Evolutionary conservation across 2,888 invertebrate genomes (phyloP).

Genomic region (Erebia epiphron): DNA sequence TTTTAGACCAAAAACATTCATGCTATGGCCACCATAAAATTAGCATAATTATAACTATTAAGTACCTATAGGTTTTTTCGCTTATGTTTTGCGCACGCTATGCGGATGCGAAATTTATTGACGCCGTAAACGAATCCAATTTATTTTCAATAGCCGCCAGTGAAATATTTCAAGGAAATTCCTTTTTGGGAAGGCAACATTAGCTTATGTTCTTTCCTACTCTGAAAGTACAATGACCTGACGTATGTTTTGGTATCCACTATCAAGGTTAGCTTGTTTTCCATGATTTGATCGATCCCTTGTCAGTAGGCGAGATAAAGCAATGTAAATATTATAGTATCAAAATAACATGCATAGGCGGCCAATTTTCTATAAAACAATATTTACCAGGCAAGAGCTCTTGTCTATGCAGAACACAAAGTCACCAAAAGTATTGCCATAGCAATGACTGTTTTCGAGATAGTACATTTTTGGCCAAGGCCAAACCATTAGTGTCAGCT

Average conservation of each 20-base stretch:
- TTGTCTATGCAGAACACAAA: too few relatives aligned
- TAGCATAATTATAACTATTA: not conserved
- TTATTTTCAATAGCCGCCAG: not conserved
- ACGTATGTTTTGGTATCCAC: not conserved
- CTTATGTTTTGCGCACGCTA: conserved; percentile 9
- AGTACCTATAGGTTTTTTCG: not conserved
- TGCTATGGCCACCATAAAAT: conserved; percentile 12
- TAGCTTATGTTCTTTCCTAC: not conserved
- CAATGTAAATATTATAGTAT: not conserved
- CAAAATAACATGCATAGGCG: too few relatives aligned
- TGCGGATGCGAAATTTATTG: not conserved
- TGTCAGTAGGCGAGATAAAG: not conserved
- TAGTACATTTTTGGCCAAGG: too few relatives aligned
- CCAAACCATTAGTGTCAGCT: too few relatives aligned
- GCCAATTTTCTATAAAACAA: too few relatives aligned
- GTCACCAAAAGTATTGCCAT: too few relatives aligned
- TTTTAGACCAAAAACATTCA: not conserved
- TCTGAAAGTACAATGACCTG: not conserved
- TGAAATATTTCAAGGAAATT: conserved; percentile 4
- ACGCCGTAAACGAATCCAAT: not conserved
- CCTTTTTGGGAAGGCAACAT: conserved; percentile 1
- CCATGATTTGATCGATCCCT: not conserved
- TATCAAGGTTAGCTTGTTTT: not conserved
- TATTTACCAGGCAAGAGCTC: too few relatives aligned
- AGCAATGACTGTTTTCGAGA: too few relatives aligned